Evolutionary conservation across 2,797 vertebrate genomes (phyloP).

Genomic region (Pseudochirops corinnae): DNA sequence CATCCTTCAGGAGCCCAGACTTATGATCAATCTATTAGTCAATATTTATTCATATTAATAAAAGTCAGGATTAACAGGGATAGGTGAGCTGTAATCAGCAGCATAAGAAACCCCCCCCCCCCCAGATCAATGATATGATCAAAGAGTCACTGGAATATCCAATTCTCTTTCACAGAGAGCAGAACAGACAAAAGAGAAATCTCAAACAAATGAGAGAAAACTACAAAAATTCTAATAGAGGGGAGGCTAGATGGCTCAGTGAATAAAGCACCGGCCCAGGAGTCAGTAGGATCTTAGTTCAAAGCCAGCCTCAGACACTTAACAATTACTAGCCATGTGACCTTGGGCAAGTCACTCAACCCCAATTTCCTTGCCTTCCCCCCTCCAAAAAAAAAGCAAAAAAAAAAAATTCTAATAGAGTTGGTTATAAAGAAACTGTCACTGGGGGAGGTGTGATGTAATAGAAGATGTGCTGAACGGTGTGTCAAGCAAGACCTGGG

Average conservation of each 20-base stretch:
- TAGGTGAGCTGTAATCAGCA: background rate
- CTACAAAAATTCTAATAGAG: background rate
- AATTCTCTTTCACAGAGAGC: slow-evolving; percentile 12
- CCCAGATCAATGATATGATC: background rate
- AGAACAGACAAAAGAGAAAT: slow-evolving; percentile 28
- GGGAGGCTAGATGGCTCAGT: no score
- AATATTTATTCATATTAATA: background rate
- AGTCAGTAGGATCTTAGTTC: no score
- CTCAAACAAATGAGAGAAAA: slow-evolving; percentile 34
- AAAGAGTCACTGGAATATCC: background rate
- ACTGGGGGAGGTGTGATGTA: background rate
- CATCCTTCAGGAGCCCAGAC: background rate
- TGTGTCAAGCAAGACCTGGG: background rate
- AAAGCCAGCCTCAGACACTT: no score
- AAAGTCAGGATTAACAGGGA: background rate
- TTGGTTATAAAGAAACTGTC: background rate
- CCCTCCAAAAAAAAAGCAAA: no score
- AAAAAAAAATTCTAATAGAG: background rate
- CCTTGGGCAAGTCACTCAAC: no score
- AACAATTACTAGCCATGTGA: no score
- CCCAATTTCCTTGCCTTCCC: no score
- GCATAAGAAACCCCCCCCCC: background rate
- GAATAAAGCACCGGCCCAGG: no score
- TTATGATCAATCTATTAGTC: background rate
- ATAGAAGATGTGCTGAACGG: background rate